Percentiles rank a stretch among this genome's conserved stretches.
Evolutionary conservation across 2,797 vertebrate species (phyloP).

Genomic region (Aselliscus stoliczkanus): DNA sequence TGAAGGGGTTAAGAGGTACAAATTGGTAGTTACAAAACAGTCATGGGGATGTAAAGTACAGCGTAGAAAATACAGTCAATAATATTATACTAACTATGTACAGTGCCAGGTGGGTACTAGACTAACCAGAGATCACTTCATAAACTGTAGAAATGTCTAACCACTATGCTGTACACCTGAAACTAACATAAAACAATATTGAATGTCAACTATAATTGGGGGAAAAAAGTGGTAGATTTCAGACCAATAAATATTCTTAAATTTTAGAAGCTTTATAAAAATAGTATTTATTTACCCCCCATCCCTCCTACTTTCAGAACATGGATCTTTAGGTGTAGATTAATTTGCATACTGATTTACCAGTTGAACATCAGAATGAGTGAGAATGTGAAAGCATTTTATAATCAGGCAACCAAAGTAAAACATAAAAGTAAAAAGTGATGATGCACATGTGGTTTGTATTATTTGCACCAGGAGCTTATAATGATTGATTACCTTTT

Average conservation of each 20-base stretch:
- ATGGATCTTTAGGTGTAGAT: background rate
- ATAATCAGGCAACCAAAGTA: background rate
- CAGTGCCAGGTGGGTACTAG: too few species aligned
- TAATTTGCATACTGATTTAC: background rate
- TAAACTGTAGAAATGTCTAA: too few species aligned
- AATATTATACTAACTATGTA: too few species aligned
- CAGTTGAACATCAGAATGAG: background rate
- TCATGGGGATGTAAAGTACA: too few species aligned
- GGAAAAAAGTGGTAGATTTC: background rate
- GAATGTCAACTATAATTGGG: too few species aligned
- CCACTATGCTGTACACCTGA: too few species aligned
- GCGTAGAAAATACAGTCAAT: too few species aligned
- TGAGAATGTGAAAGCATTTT: background rate
- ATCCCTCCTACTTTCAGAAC: background rate
- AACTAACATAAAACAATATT: too few species aligned
- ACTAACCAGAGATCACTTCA: too few species aligned
- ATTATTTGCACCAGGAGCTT: background rate
- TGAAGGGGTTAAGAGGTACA: too few species aligned
- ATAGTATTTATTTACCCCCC: background rate
- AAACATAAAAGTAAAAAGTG: background rate
- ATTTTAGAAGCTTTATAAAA: background rate
- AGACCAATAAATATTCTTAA: background rate
- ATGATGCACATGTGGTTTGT: background rate
- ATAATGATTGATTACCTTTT: background rate
- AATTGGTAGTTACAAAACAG: too few species aligned